Evolutionary conservation across 2,797 vertebrate species (phyloP).

Genomic region (Centropyge bicolor): DNA sequence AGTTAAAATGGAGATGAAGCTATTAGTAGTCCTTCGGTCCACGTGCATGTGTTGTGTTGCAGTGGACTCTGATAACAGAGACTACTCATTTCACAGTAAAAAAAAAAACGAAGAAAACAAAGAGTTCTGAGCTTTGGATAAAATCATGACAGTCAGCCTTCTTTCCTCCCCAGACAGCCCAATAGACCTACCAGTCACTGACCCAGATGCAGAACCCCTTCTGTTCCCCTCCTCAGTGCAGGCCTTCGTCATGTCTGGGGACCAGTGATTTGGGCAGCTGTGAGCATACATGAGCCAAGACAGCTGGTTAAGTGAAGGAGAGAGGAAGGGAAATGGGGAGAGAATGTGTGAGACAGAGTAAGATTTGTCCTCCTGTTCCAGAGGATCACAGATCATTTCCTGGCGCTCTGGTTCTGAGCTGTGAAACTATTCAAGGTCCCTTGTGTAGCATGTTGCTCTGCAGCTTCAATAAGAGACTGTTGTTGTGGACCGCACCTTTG

Average conservation of each 20-base stretch:
- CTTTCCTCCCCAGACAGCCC: constrained; percentile 50
- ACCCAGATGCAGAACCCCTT: constrained; percentile 79
- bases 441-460: constrained; percentile 43
- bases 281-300: constrained; percentile 78
- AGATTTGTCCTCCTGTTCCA: constrained; percentile 74
- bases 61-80: constrained; percentile 21
- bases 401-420: constrained; percentile 45
- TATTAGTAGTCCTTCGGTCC: constrained; percentile 1
- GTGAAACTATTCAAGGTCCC: constrained; percentile 55
- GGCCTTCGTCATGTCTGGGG: constrained; percentile 74
- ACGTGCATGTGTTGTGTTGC: constrained; percentile 12
- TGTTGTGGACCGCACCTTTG: constrained; percentile 44
- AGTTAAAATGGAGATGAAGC: constrained; percentile 31
- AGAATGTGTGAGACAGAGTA: constrained; percentile 74
- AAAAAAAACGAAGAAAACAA: no score
- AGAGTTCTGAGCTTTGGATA: constrained; percentile 27
- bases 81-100: constrained; percentile 11
- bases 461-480: constrained; percentile 44
- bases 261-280: constrained; percentile 83
- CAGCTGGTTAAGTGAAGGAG: constrained; percentile 81
- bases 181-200: constrained; percentile 69
- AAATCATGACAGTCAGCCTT: not conserved
- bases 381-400: constrained; percentile 72
- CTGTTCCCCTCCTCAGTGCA: constrained; percentile 50
- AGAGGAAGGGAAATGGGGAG: constrained; percentile 52